These are phyloP conservation scores for Cydia amplana DNA, from an alignment of 1,140 invertebrate species.

Conservation along the genomic window DNA sequence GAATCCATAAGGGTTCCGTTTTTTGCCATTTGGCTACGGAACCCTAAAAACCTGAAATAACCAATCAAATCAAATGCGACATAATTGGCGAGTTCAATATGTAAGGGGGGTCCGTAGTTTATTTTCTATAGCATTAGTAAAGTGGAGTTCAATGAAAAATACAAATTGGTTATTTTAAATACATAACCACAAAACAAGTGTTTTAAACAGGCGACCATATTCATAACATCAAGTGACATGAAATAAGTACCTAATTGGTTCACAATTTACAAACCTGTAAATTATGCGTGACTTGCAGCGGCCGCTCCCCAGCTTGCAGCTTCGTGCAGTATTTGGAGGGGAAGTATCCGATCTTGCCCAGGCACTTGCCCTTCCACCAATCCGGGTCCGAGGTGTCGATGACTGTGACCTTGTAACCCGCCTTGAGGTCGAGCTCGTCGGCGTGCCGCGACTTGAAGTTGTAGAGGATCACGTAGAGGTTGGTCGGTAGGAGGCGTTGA, in stretches of 20 bases:
- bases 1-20: too few relatives aligned
- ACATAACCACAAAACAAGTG: too few relatives aligned
- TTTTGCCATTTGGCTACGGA: too few relatives aligned
- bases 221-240: neutral
- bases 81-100: too few relatives aligned
- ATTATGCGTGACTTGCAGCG: slow-evolving; percentile 90
- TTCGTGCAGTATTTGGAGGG: slow-evolving; percentile 96
- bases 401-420: slow-evolving; percentile 96
- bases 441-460: slow-evolving; percentile 96
- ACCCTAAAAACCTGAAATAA: too few relatives aligned
- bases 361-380: slow-evolving; percentile 98
- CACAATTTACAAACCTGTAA: slow-evolving; percentile 76
- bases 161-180: too few relatives aligned
- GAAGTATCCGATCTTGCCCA: slow-evolving; percentile 95
- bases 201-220: too few relatives aligned
- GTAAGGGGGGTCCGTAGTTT: too few relatives aligned
- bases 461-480: slow-evolving; percentile 96
- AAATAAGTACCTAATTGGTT: too few relatives aligned
- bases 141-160: too few relatives aligned
- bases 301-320: slow-evolving; percentile 92
- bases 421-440: slow-evolving; percentile 96
- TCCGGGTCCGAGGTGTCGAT: slow-evolving; percentile 96
- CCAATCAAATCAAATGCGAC: too few relatives aligned
- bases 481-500: slow-evolving; percentile 91
- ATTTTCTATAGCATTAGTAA: too few relatives aligned